Evolutionary conservation across 2,888 invertebrate genomes (phyloP).

Genomic region (Polylopha cassiicola): DNA sequence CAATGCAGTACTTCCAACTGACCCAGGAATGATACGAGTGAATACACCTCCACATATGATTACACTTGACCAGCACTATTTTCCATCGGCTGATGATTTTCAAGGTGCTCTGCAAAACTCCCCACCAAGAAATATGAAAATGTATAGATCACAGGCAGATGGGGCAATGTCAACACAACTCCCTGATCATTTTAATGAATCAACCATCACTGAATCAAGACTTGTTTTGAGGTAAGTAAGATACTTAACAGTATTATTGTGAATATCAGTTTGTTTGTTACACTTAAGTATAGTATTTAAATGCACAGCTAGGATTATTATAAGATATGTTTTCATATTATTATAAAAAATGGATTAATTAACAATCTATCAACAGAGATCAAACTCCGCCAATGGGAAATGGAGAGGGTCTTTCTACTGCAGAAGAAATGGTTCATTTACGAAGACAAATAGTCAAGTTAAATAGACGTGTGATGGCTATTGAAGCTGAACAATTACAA

Average conservation of each 20-base stretch:
- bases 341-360: too few relatives aligned
- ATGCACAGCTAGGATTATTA: constrained; percentile 4
- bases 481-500: constrained; percentile 91
- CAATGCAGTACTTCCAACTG: constrained; percentile 85
- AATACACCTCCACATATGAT: constrained; percentile 93
- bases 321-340: too few relatives aligned
- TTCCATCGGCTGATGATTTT: constrained; percentile 82
- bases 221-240: constrained; percentile 56
- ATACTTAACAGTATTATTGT: constrained; percentile 7
- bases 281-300: constrained; percentile 2
- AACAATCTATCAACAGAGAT: constrained; percentile 66
- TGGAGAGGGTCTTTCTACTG: constrained; percentile 81
- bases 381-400: constrained; percentile 81
- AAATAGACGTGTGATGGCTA: constrained; percentile 89
- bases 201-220: constrained; percentile 68
- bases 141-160: constrained; percentile 58
- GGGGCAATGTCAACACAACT: constrained; percentile 60
- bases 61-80: constrained; percentile 90
- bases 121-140: constrained; percentile 54
- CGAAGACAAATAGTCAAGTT: constrained; percentile 91
- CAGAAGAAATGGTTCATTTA: constrained; percentile 89
- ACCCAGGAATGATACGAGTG: constrained; percentile 86
- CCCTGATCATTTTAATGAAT: constrained; percentile 63
- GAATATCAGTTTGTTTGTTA: constrained; percentile 3
- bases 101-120: constrained; percentile 48